Base-by-base conservation (phyloP, 2,797 vertebrate species). In the Macroramphosus scolopax region DNA sequence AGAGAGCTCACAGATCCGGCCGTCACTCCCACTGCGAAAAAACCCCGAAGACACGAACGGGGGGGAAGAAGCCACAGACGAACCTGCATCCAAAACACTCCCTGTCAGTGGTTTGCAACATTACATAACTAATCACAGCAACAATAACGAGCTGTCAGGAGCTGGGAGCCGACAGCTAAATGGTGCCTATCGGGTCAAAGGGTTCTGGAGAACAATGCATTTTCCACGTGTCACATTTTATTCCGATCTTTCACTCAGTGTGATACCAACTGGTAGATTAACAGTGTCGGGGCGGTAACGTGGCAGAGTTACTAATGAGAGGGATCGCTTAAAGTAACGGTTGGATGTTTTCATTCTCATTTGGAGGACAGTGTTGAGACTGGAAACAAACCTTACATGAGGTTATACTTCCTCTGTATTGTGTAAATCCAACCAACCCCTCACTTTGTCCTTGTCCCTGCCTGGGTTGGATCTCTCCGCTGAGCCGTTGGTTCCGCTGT, bases 201-300 rank as follows among this genome's bases (percentile, higher is more conserved):
- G 38, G 32, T 69, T 72, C 34, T 50, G 65, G 24, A 28, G 45
- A 72, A 39, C 5, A 40, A 40, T 25, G 29, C 24, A 62, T 77
- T 68, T 69, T 70, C 58, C 40, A 49, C 26, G 43, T 55, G 59
- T 75, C 60, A 69, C 37, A 72, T 66, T 69, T 63, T 32, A 73
- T 78, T 51, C 15, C 46, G 13, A 10, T 57, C 39, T 45, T 13
- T n/a, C n/a, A n/a, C n/a, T n/a, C n/a, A n/a, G n/a, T n/a, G n/a
- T n/a, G 41, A 59, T 38, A 54, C 14, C 35, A 38, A 44, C 39
- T 34, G 32, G 28, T 46, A 25, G 30, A 75, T 67, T 37, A 50
- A 62, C 33, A 50, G 2, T 47, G 51, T 63, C 29, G 52, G 47
- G 8, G n/a, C 31, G 43, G 38, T 7, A 36, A 37, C 48, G 16